A percentile compares a stretch with the other conserved stretches of the same genome.
Evolutionary conservation across 2,113 vertebrate genomes (phyloP).

Genomic region (Nanorana parkeri): DNA sequence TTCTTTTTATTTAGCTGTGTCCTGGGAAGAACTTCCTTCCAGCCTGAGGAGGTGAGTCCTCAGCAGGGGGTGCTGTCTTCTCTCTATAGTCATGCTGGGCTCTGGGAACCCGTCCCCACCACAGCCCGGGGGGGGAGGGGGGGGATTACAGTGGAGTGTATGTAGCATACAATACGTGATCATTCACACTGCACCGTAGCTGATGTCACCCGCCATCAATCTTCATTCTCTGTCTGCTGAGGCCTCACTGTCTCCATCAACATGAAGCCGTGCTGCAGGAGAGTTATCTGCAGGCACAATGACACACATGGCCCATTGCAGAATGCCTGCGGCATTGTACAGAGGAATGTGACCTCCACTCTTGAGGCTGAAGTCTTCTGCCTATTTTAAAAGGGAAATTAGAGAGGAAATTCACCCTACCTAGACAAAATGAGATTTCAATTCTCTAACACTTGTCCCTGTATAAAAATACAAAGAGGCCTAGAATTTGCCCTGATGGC

Average conservation of each 20-base stretch:
- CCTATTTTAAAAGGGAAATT: too few relatives aligned
- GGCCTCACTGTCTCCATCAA: background rate
- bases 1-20: background rate
- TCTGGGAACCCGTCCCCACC: background rate
- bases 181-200: background rate
- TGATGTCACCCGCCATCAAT: background rate
- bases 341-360: background rate
- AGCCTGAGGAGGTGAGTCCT: background rate
- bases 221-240: conserved; percentile 10
- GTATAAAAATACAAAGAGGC: too few relatives aligned
- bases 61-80: conserved; percentile 12
- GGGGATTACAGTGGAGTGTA: background rate
- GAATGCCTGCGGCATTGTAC: background rate
- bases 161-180: background rate
- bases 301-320: background rate
- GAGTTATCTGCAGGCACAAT: background rate
- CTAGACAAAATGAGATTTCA: too few relatives aligned
- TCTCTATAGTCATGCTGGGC: background rate
- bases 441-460: too few relatives aligned
- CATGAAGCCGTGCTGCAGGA: background rate
- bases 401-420: too few relatives aligned
- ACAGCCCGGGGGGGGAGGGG: too few relatives aligned
- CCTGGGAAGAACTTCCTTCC: background rate
- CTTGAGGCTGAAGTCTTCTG: too few relatives aligned
- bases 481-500: too few relatives aligned